phyloP scores from a whole-genome alignment of 1,140 invertebrate species.

The Zeugodacus cucurbitae region DNA sequence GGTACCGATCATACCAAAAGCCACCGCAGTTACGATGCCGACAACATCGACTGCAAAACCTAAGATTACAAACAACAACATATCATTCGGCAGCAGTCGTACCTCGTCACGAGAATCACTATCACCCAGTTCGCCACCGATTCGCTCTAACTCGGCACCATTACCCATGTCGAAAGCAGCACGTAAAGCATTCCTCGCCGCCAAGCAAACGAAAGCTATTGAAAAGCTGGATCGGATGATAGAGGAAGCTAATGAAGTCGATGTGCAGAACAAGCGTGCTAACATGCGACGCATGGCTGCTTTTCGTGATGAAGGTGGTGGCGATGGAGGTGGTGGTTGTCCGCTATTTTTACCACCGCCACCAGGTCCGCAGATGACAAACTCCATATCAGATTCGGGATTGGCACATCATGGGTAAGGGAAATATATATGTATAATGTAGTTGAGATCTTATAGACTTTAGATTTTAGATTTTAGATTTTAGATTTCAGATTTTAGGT shows the following conservation, averaged over 20 bases:
- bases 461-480: too few relatives aligned
- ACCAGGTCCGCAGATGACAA: slow-evolving; percentile 51
- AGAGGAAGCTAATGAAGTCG: slow-evolving; percentile 62
- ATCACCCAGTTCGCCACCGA: slow-evolving; percentile 58
- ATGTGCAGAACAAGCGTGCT: slow-evolving; percentile 50
- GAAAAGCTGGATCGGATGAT: slow-evolving; percentile 66
- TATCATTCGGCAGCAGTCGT: slow-evolving; percentile 44
- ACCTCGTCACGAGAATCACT: slow-evolving; percentile 55
- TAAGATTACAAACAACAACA: slow-evolving; percentile 11
- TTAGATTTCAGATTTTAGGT: too few relatives aligned
- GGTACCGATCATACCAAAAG: slow-evolving; percentile 41
- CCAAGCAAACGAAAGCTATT: slow-evolving; percentile 63
- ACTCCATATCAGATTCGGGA: slow-evolving; percentile 61
- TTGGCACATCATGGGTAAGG: slow-evolving; percentile 62
- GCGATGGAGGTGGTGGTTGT: slow-evolving; percentile 53
- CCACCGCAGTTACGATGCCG: slow-evolving; percentile 26
- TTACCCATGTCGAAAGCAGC: slow-evolving; percentile 60
- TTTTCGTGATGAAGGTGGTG: slow-evolving; percentile 3
- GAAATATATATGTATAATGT: background rate
- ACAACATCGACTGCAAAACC: background rate
- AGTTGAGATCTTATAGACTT: background rate
- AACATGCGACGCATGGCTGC: slow-evolving; percentile 45
- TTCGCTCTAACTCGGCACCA: slow-evolving; percentile 56
- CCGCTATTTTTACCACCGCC: slow-evolving; percentile 60
- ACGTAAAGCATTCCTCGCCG: slow-evolving; percentile 60